Evolutionary conservation across 1,140 invertebrate genomes (phyloP).

Genomic region (Pollicipes pollicipes): DNA sequence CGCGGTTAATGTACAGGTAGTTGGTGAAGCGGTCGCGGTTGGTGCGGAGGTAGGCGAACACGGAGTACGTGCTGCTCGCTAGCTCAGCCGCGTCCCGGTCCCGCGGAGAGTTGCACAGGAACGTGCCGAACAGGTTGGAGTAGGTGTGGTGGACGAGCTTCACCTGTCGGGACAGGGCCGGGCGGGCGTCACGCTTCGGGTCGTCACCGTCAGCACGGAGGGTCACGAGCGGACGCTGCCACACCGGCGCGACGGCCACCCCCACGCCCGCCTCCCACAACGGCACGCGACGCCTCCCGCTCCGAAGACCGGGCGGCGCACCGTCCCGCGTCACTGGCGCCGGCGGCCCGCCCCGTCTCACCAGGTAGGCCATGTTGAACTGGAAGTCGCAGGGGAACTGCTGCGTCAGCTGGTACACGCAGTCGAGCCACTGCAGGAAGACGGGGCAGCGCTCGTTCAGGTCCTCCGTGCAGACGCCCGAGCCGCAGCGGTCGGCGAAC

Average conservation of each 20-base stretch:
- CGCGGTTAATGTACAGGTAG: constrained; percentile 50
- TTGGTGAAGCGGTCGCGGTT: constrained; percentile 56
- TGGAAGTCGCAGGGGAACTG: constrained; percentile 90
- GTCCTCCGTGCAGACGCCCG: constrained; percentile 57
- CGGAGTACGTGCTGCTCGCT: constrained; percentile 53
- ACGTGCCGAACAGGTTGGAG: constrained; percentile 90
- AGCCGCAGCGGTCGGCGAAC: constrained; percentile 85
- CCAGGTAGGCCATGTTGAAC: constrained; percentile 82
- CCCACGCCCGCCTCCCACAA: too few species aligned
- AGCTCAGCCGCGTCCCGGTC: constrained; percentile 51
- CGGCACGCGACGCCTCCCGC: too few species aligned
- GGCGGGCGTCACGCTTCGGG: too few species aligned
- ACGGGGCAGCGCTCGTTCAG: constrained; percentile 84
- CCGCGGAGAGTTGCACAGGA: constrained; percentile 73
- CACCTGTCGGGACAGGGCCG: constrained; percentile 41
- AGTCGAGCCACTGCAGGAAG: constrained; percentile 94
- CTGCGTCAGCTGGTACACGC: constrained; percentile 72
- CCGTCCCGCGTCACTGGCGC: too few species aligned
- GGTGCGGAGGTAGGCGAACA: constrained; percentile 63
- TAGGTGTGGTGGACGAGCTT: constrained; percentile 88
- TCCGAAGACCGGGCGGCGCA: too few species aligned
- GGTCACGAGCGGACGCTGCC: too few species aligned
- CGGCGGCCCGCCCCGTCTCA: constrained; percentile 29
- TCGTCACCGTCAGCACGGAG: too few species aligned
- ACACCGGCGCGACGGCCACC: too few species aligned